Conservation (phyloP, 64 coral and sea anemone genomes). For the Platygyra sinensis region DNA sequence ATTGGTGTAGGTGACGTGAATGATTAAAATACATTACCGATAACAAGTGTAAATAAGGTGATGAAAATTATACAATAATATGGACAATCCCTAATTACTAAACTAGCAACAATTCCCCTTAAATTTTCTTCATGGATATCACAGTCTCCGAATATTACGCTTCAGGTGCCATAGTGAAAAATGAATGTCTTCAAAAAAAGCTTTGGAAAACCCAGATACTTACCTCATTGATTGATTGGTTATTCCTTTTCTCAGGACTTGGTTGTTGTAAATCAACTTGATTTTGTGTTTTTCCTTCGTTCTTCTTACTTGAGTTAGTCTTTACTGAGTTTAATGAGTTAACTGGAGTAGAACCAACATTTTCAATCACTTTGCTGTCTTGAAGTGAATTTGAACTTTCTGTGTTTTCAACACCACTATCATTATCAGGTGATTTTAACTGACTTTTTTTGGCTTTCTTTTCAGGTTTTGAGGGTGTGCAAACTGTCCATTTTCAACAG, state of each 20-base stretch:
- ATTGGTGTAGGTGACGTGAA: too few species aligned
- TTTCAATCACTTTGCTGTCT: not conserved
- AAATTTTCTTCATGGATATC: too few species aligned
- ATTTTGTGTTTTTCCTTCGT: not conserved
- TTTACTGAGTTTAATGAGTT: not conserved
- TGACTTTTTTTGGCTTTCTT: slow-evolving; percentile 40
- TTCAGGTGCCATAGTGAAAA: too few species aligned
- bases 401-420: not conserved
- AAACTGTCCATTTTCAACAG: slow-evolving; percentile 6
- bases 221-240: not conserved
- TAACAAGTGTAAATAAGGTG: too few species aligned
- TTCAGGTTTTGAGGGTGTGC: slow-evolving; percentile 7
- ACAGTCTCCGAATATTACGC: too few species aligned
- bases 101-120: too few species aligned
- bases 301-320: not conserved
- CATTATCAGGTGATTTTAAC: not conserved
- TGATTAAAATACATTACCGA: too few species aligned
- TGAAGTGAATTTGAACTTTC: not conserved
- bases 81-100: too few species aligned
- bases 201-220: not conserved
- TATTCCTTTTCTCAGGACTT: not conserved
- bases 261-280: not conserved
- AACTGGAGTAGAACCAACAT: not conserved
- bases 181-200: too few species aligned
- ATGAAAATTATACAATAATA: too few species aligned